phyloP scores from a whole-genome alignment of 37 sponge, comb jelly and placozoan species.

The Diacarnus erythraeanus region DNA sequence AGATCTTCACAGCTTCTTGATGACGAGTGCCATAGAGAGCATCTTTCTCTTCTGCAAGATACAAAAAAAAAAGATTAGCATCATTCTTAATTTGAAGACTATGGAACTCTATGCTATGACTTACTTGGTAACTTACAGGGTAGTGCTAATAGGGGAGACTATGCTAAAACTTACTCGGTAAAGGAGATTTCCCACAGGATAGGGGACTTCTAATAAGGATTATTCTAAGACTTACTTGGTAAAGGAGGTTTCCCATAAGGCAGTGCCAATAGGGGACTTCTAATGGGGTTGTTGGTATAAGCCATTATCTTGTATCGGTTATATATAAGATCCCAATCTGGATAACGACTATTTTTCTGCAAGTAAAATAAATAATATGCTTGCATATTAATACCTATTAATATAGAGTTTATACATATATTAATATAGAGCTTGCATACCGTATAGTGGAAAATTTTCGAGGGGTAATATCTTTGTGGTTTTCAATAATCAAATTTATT shows the following conservation, averaged over 20 bases:
- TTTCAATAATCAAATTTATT: no score
- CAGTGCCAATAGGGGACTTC: constrained; percentile 78
- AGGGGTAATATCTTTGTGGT: no score
- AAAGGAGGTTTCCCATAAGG: constrained; percentile 86
- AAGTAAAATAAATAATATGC: not conserved
- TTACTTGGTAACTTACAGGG: no score
- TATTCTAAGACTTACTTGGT: constrained; percentile 34
- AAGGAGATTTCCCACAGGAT: no score
- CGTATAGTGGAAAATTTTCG: no score
- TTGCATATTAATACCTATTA: no score
- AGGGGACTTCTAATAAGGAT: no score
- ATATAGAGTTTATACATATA: no score
- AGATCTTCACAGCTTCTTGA: constrained; percentile 80
- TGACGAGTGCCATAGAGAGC: constrained; percentile 75
- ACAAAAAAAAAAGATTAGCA: not conserved
- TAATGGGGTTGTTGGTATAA: constrained; percentile 71
- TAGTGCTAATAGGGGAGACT: no score
- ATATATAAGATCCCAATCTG: constrained; percentile 73
- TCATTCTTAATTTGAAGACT: not conserved
- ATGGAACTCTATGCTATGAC: no score
- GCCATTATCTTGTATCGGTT: constrained; percentile 54
- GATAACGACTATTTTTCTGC: constrained; percentile 31
- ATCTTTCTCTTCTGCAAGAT: constrained; percentile 53
- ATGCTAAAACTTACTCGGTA: no score
- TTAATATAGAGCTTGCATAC: no score